A percentile compares a stretch with the other conserved stretches of the same genome.
Evolutionary conservation across 2,797 vertebrate species (phyloP).

Genomic region (Zalophus californianus): DNA sequence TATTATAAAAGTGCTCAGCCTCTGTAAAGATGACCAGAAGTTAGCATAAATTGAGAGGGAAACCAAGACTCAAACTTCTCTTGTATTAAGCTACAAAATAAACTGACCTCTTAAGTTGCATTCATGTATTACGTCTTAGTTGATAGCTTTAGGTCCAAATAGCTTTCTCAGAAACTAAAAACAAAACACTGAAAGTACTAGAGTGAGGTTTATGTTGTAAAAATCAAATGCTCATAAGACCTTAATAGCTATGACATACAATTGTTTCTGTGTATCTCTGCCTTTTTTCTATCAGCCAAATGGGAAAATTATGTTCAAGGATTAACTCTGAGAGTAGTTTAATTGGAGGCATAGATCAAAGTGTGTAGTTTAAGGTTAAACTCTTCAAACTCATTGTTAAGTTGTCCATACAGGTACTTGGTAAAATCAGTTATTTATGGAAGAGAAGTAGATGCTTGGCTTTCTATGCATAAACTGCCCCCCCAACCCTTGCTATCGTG

Average conservation of each 20-base stretch:
- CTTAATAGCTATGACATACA: not conserved
- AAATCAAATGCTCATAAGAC: not conserved
- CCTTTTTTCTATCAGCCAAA: not conserved
- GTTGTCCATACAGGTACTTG: not conserved
- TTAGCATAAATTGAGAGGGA: not conserved
- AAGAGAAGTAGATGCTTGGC: not conserved
- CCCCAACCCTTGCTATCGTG: not conserved
- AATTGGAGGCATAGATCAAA: not conserved
- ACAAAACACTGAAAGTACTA: not conserved
- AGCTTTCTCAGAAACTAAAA: constrained; percentile 26
- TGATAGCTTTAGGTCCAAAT: constrained; percentile 15
- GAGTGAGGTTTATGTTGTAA: not conserved
- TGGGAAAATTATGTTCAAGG: not conserved
- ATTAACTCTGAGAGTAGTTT: constrained; percentile 11
- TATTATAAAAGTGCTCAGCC: not conserved
- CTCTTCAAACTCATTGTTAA: not conserved
- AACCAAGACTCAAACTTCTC: not conserved
- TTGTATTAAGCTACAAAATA: not conserved
- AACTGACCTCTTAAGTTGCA: not conserved
- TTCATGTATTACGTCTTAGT: constrained; percentile 19
- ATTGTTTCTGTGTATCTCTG: constrained; percentile 1
- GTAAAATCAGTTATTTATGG: constrained; percentile 8
- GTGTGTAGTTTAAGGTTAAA: not conserved
- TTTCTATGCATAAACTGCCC: not conserved
- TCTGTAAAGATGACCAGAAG: not conserved